These are phyloP conservation scores for Clarias fuscus DNA, from an alignment of 2,797 vertebrate genomes.

Conservation along the genomic window DNA sequence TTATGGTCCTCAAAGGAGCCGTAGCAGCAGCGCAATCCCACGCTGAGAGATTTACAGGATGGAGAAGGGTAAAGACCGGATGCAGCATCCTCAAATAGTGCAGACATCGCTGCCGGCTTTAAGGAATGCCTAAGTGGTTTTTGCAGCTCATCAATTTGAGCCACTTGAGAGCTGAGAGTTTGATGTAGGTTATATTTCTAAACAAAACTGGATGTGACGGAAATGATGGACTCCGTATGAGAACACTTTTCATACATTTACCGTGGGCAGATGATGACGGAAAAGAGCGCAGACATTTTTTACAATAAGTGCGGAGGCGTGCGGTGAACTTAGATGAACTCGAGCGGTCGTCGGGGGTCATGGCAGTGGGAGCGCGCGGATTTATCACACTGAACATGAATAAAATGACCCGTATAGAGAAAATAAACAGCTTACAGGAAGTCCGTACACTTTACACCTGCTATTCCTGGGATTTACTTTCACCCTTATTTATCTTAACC, in stretches of 20 bases:
- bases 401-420: not conserved
- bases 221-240: slow-evolving; percentile 23
- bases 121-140: slow-evolving; percentile 42
- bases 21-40: slow-evolving; percentile 35
- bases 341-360: not conserved
- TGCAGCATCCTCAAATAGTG: slow-evolving; percentile 28
- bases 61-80: slow-evolving; percentile 29
- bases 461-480: not conserved
- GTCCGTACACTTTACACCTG: not conserved
- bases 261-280: slow-evolving; percentile 1
- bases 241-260: slow-evolving; percentile 10
- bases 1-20: slow-evolving; percentile 57
- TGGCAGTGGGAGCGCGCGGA: not conserved
- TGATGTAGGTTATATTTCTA: slow-evolving; percentile 19
- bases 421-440: no score
- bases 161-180: slow-evolving; percentile 28
- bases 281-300: slow-evolving; percentile 4
- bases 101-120: slow-evolving; percentile 11
- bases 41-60: slow-evolving; percentile 32
- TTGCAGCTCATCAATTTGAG: slow-evolving; percentile 43
- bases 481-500: not conserved
- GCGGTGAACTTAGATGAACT: slow-evolving; percentile 7
- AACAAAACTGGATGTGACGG: slow-evolving; percentile 17
- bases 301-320: not conserved
- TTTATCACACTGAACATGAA: not conserved